Evolutionary conservation across 2,113 vertebrate species (phyloP).

Genomic region (Acanthisitta chloris): DNA sequence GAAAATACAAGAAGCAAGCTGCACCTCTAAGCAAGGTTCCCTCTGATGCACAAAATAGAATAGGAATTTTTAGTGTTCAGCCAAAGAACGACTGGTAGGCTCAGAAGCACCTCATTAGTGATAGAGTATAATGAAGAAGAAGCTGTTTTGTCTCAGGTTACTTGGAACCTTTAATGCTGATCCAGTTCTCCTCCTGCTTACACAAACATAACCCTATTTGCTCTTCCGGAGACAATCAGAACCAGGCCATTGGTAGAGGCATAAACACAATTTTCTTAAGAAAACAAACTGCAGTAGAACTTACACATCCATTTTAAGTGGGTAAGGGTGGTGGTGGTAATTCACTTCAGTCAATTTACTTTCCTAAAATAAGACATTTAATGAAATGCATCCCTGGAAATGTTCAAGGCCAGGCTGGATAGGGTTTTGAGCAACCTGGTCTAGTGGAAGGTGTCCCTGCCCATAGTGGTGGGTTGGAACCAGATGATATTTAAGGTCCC

Average conservation of each 20-base stretch:
- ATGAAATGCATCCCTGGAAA: background rate
- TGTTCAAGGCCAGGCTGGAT: background rate
- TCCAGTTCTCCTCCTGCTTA: background rate
- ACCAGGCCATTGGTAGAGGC: background rate
- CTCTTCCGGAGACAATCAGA: background rate
- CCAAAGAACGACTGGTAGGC: background rate
- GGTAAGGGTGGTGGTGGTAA: background rate
- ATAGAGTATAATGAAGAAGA: background rate
- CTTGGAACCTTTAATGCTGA: background rate
- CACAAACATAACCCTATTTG: background rate
- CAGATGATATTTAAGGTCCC: background rate
- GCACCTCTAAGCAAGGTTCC: background rate
- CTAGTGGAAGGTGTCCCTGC: background rate
- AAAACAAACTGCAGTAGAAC: background rate
- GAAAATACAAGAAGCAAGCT: background rate
- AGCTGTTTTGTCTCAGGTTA: background rate
- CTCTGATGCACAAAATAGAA: background rate
- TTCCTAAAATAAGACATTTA: background rate
- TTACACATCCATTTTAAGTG: background rate
- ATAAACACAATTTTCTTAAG: conserved; percentile 12
- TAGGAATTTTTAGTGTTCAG: background rate
- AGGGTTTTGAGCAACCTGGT: background rate
- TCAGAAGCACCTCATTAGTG: background rate
- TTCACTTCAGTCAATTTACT: background rate
- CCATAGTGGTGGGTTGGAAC: background rate